A percentile compares a stretch with the other conserved stretches of the same genome.
These are phyloP conservation scores for Anguilla obscura DNA, from an alignment of 2,797 vertebrate species.

Conservation along the genomic window DNA sequence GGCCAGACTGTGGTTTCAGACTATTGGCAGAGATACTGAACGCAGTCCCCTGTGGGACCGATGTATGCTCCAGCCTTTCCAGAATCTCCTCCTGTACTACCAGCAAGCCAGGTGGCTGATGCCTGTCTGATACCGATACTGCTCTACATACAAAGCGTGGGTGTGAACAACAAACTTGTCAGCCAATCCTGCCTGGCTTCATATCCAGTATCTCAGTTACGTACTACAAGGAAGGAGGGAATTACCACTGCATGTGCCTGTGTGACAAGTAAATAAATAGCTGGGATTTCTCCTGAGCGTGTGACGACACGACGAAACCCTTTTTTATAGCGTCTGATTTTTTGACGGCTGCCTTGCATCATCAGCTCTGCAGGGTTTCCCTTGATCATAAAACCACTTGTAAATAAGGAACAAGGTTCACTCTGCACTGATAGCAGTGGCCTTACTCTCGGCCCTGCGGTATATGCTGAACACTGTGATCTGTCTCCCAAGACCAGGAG, in stretches of 20 bases:
- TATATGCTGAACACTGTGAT: not conserved
- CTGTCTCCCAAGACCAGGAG: not conserved
- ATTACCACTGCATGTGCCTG: not conserved
- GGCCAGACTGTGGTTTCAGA: not conserved
- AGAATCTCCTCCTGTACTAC: not conserved
- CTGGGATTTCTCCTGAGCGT: not conserved
- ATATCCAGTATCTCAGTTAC: not conserved
- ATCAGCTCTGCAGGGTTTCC: slow-evolving; percentile 12
- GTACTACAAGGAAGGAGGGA: not conserved
- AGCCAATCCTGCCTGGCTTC: not conserved
- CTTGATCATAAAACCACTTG: not conserved
- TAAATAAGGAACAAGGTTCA: not conserved
- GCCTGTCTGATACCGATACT: slow-evolving; percentile 10
- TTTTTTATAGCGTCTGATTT: slow-evolving; percentile 33
- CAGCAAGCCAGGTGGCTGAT: not conserved
- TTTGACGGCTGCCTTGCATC: slow-evolving; percentile 32
- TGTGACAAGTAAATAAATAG: not conserved
- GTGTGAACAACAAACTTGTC: not conserved
- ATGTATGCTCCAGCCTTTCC: not conserved
- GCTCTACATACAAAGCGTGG: not conserved
- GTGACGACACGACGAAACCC: slow-evolving; percentile 51
- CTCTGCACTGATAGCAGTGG: not conserved
- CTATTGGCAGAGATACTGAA: not conserved
- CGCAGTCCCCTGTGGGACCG: not conserved
- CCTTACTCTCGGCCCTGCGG: not conserved